phyloP scores from a whole-genome alignment of 2,888 invertebrate genomes.

The Chrysolina haemoptera region DNA sequence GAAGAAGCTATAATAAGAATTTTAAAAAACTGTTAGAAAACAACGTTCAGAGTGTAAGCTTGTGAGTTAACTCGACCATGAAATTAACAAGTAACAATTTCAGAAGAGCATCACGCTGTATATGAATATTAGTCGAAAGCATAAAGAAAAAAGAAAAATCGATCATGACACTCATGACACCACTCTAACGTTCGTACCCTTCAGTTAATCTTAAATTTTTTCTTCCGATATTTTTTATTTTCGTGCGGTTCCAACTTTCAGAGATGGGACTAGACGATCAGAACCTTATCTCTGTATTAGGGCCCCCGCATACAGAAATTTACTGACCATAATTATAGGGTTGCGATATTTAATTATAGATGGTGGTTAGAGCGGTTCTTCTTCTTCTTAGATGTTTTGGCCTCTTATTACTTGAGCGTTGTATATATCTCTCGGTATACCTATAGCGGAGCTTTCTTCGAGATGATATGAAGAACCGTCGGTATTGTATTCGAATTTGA shows the following conservation, averaged over 20 bases:
- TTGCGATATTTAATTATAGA: constrained; percentile 86
- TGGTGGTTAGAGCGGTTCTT: constrained; percentile 64
- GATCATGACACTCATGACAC: constrained; percentile 16
- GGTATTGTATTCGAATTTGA: background rate
- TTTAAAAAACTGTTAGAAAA: too few relatives aligned
- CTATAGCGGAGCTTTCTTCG: background rate
- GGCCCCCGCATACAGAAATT: constrained; percentile 78
- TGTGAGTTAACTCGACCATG: too few relatives aligned
- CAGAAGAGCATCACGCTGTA: background rate
- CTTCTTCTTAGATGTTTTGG: constrained; percentile 33
- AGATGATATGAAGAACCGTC: background rate
- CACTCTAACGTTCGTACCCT: constrained; percentile 40
- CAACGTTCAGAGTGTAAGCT: too few relatives aligned
- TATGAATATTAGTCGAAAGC: background rate
- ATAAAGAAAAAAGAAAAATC: constrained; percentile 5
- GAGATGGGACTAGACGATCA: constrained; percentile 70
- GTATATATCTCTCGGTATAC: constrained; percentile 15
- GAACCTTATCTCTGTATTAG: constrained; percentile 69
- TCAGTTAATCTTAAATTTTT: constrained; percentile 38
- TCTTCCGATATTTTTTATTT: constrained; percentile 52
- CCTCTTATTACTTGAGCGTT: constrained; percentile 26
- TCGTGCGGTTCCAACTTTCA: constrained; percentile 62
- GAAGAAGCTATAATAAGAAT: too few relatives aligned
- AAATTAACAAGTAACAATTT: too few relatives aligned
- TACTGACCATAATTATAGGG: constrained; percentile 90